These are phyloP conservation scores for Brachystomella parvula DNA, from an alignment of 1,140 invertebrate genomes.

Conservation along the genomic window DNA sequence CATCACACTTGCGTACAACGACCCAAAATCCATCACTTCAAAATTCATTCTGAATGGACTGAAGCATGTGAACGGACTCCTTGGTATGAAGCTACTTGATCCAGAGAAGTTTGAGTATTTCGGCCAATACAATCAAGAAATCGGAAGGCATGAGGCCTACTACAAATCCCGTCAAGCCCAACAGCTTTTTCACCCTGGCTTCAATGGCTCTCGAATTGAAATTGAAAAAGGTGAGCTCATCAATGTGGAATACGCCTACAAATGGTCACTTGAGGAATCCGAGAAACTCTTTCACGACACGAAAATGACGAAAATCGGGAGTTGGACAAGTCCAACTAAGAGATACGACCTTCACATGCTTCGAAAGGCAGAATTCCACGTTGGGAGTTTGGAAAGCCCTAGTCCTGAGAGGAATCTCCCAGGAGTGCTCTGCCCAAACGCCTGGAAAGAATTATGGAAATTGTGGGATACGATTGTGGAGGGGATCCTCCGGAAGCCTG, in stretches of 20 bases:
- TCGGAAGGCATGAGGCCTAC: neutral
- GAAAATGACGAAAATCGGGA: neutral
- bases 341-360: neutral
- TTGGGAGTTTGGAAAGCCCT: too few relatives aligned
- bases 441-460: neutral
- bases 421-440: neutral
- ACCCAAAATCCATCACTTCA: neutral
- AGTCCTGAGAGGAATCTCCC: too few relatives aligned
- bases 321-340: neutral
- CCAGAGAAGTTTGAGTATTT: neutral
- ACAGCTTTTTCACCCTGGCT: neutral
- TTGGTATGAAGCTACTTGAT: neutral
- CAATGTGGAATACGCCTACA: conserved; percentile 1
- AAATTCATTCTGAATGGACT: conserved; percentile 1
- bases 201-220: neutral
- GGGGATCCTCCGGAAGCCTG: neutral
- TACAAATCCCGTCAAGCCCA: neutral
- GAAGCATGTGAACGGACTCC: neutral
- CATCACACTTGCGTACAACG: neutral
- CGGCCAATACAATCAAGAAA: neutral
- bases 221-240: neutral
- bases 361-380: neutral
- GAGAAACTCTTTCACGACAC: neutral
- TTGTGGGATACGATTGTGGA: neutral
- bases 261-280: conserved; percentile 1